Percentiles rank a stretch among this genome's conserved stretches.
These are phyloP conservation scores for Ichneumoninae sp. DNA, from an alignment of 2,888 invertebrate species.

Conservation along the genomic window DNA sequence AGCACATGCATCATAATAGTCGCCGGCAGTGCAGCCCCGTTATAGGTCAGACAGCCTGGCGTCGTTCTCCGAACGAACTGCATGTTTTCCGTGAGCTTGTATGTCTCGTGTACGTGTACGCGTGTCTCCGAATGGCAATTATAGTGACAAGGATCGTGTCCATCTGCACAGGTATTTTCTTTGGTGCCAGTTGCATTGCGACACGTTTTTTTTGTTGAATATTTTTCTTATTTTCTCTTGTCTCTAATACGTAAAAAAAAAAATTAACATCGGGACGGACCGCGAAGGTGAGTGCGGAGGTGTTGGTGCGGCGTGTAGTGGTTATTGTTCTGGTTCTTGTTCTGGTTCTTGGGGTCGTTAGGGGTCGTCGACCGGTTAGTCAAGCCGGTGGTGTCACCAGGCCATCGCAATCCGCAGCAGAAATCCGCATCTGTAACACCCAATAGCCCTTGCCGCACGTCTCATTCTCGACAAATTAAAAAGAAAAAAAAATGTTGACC, in stretches of 20 bases:
- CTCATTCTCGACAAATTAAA: conserved; percentile 58
- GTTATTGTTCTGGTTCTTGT: conserved; percentile 83
- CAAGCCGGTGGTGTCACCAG: conserved; percentile 88
- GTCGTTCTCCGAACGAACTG: conserved; percentile 63
- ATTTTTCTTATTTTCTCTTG: conserved; percentile 33
- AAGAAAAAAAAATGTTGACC: conserved; percentile 42
- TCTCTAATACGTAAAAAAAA: conserved; percentile 48
- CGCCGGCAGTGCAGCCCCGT: conserved; percentile 54
- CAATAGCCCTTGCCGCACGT: conserved; percentile 77
- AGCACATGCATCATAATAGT: conserved; percentile 17
- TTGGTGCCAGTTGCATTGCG: conserved; percentile 38
- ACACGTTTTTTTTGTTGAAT: conserved; percentile 1
- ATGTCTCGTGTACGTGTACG: conserved; percentile 34
- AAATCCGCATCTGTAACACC: conserved; percentile 95
- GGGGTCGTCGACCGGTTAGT: conserved; percentile 81
- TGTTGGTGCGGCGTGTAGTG: conserved; percentile 84
- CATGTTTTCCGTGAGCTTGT: conserved; percentile 40
- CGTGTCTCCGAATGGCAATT: conserved; percentile 35
- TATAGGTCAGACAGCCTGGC: conserved; percentile 68
- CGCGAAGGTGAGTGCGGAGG: conserved; percentile 84
- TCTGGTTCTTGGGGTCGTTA: conserved; percentile 80
- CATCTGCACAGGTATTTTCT: conserved; percentile 14
- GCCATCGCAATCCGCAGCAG: conserved; percentile 94
- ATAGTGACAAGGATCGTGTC: conserved; percentile 37
- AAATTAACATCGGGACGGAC: conserved; percentile 79